Base-by-base conservation (phyloP, 2,797 vertebrate genomes). In the Sandelia bainsii region DNA sequence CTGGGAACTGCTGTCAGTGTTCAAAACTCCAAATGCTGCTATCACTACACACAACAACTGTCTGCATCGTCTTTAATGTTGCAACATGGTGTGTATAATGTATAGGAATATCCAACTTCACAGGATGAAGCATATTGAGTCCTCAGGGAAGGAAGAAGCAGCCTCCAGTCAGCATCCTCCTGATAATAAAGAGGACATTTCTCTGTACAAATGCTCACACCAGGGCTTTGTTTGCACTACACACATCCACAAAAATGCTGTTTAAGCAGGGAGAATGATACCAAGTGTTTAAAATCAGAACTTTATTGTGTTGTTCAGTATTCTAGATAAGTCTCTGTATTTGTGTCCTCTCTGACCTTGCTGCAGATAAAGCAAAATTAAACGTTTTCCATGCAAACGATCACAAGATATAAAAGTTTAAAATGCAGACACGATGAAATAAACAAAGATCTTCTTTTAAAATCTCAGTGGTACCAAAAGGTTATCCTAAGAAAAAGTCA, bases 11-110 rank as follows among this genome's bases (percentile, higher is more conserved):
- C 58, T 62, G 19, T 48, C 17, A 7, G 29, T 59, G 37, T 29
- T 67, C 23, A 19, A 45, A 79, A 77, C 77, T 62, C 34, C 25
- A 56, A 46, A 34, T 69, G 20, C 25, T 22, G 32, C 27, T 23
- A 7, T n/a, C 17, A 32, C n/a, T 22, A 51, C 16, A 63, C 29
- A 3, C 45, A 46, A 3, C 45, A 50, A 44, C 34, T 44, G 27
- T 44, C 52, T 42, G 2, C 32, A 12, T 32, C 49, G 8, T 60
- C 11, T 32, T 42, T 40, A 25, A 22, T 46, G 19, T 44, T 65
- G 53, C 46, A 54, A 34, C 29, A 11, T 50, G 14, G 39, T 27
- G 62, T 69, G 29, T 54, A 22, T 52, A 1, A 7, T 69, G 51
- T 53, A 52, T 50, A 82, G 62, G 49, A n/a, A 46, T 54, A 8